Base-by-base conservation (phyloP, 2,888 invertebrate species). In the Dryadula phaetusa region DNA sequence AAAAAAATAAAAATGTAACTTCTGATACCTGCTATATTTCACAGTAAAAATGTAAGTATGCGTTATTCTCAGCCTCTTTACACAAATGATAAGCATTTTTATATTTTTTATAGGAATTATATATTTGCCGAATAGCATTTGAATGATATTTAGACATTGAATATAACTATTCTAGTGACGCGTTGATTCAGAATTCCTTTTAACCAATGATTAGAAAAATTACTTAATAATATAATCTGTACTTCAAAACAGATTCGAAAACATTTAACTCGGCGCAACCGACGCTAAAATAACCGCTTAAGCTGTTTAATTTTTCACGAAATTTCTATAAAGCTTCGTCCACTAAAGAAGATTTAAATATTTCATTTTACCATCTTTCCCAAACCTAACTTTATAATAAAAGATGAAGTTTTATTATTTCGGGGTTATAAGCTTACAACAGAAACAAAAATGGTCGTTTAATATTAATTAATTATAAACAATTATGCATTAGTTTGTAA, bases 251-350 rank as follows among this genome's bases (percentile, higher is more conserved):
- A 67, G 47, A 67, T 67, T 67, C 22, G 34, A 68, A 70, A 70
- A 67, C 64, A 62, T 65, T 70, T 70, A 60, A 34, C 62, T 52
- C 46, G 58, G 67, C 62, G 56, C 64, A 37, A 58, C 53, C 58
- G 52, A 60, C 62, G 65, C 65, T 69, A 70, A 69, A 61, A 69
- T 66, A 70, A 66, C 66, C 62, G 63, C 64, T 66, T 66, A 69
- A 66, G 53, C 63, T 69, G 58, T 62, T 70, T 66, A 70, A 70
- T 66, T 66, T 69, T 70, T 70, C 66, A 70, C 44, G 63, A 54
- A 63, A 63, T 68, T 62, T 63, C 44, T 34, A 49, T 20, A 34
- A 52, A 62, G 69, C 66, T 66, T 53, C 40, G 44, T 66, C 58
- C 58, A 49, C 56, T 54, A 54, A 64, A 28, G 58, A 20, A 47